A percentile compares a stretch with the other conserved stretches of the same genome.
Conservation (phyloP, 2,797 vertebrate species). For the Hippopotamyrus pictus region DNA sequence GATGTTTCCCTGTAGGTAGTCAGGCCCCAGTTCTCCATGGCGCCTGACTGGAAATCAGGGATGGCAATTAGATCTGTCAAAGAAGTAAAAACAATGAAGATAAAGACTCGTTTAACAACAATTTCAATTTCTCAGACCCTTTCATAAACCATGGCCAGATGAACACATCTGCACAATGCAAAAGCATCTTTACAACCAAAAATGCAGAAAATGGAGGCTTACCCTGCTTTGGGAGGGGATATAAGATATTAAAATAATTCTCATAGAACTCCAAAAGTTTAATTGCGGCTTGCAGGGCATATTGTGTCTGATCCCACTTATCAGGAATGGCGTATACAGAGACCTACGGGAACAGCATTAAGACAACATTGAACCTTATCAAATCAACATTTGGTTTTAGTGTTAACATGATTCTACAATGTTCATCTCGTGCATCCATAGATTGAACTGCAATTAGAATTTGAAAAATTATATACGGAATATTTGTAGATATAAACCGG, state of each 20-base stretch:
- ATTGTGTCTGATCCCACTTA: conserved; percentile 64
- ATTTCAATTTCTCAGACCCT: not conserved
- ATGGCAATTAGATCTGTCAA: conserved; percentile 69
- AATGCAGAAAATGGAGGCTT: not conserved
- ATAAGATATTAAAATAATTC: conserved; percentile 67
- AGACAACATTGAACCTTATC: not conserved
- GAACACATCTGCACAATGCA: not conserved
- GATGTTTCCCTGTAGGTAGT: conserved; percentile 70
- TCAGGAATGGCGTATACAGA: conserved; percentile 65
- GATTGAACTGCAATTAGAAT: not conserved
- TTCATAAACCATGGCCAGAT: not conserved
- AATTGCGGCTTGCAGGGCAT: conserved; percentile 64
- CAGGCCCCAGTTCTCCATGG: conserved; percentile 80
- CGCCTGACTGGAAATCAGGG: conserved; percentile 67
- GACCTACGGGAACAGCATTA: conserved; percentile 46
- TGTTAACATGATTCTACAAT: not conserved
- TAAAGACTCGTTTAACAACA: not conserved
- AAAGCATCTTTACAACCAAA: not conserved
- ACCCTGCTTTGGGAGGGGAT: conserved; percentile 72
- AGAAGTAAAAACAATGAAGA: conserved; percentile 7
- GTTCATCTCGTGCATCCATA: not conserved
- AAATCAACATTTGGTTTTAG: not conserved
- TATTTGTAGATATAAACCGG: not conserved
- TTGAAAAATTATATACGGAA: not conserved
- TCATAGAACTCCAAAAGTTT: conserved; percentile 73